Base-by-base conservation (phyloP, 2,888 invertebrate genomes). In the Netelia virgata region DNA sequence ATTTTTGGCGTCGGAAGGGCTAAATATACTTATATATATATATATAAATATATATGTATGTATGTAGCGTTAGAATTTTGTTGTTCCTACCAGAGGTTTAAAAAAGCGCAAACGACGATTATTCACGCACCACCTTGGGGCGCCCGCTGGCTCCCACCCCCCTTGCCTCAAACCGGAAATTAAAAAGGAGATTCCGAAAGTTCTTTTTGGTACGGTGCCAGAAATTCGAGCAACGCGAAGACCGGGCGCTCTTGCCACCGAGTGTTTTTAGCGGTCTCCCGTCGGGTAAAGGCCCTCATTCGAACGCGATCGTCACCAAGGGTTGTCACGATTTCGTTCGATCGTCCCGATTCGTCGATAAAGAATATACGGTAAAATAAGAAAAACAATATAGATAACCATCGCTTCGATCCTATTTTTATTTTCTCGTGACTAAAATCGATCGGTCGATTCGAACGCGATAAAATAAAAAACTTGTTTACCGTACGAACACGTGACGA, bases 101-200 rank as follows among this genome's bases (percentile, higher is more conserved):
- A 47, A 47, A 47, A 47, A 47, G 14, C 10, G 14, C 14, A 14
- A 14, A 3, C 8, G 11, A 43, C 11, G 47, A 47, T 47, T 47
- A 10, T 47, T 47, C 47, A 47, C 47, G 47, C 47, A 3, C 10
- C 14, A 14, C 14, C 14, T 47, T 47, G 47, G 14, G 11, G 10
- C 3, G 11, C 14, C 47, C 11, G 14, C 10, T 75, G 78, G n/a
- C n/a, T n/a, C n/a, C n/a, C n/a, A n/a, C n/a, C n/a, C 63, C 75
- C 84, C 76, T 81, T 36, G 36, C 36, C 78, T 70, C 72, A 83
- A 76, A 85, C 89, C 90, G 89, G 90, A 90, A 90, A 89, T 88
- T 86, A 89, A 86, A 89, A 89, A 88, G 87, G 81, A 36, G 63
- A 88, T 87, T 85, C 87, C 86, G 84, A 87, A 89, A 87, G n/a